Conservation (phyloP, 2,888 invertebrate genomes). For the Margaritifera margaritifera region DNA sequence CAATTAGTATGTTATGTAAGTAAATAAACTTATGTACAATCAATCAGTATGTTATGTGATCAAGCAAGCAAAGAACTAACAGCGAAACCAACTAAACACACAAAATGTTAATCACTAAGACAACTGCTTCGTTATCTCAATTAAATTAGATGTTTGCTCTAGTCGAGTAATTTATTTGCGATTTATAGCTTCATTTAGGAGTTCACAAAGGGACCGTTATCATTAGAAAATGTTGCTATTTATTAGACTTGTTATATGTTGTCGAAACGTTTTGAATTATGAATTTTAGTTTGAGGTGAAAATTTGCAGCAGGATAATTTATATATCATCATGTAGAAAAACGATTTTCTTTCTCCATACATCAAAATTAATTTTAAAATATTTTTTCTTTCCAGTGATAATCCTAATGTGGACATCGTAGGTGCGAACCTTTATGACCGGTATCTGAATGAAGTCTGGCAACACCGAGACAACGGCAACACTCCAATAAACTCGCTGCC, state of each 20-base stretch:
- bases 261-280: no score
- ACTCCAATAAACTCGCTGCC: slow-evolving; percentile 14
- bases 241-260: no score
- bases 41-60: neutral
- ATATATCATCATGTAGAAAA: neutral
- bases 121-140: no score
- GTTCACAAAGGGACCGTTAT: no score
- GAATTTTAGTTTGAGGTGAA: no score
- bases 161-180: no score
- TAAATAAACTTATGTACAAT: neutral
- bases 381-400: slow-evolving; percentile 58
- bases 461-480: slow-evolving; percentile 28
- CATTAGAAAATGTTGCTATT: no score
- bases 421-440: slow-evolving; percentile 69
- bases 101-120: no score
- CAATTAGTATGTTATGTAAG: neutral
- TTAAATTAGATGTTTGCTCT: no score
- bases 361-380: neutral
- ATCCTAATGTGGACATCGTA: slow-evolving; percentile 69
- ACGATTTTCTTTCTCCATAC: no score
- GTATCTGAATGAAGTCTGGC: slow-evolving; percentile 28
- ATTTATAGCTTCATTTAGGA: no score
- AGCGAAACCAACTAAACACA: neutral
- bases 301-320: neutral
- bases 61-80: neutral